Evolutionary conservation across 2,888 invertebrate species (phyloP), one percentile per base, ranked within the genome.

Genomic region (Eilema griseolum): DNA sequence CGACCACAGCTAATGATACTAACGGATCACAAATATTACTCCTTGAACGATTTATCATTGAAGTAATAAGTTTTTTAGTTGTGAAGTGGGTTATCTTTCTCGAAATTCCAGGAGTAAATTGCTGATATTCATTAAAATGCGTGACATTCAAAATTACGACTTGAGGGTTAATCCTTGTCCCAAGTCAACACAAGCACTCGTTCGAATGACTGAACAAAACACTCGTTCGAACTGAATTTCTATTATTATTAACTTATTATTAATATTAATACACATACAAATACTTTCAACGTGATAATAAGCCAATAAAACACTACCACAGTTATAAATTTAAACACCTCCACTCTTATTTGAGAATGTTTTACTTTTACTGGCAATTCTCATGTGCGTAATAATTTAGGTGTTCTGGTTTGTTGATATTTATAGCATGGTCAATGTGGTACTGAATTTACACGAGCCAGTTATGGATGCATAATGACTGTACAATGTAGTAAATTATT

Each of bases 71-170:
- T 28, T 7, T 8, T 33, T 33, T 8, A 33, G 31, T 33, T 8
- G 31, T 33, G 8, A n/a, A n/a, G n/a, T n/a, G 4, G 87, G 88
- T 84, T 90, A 92, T 92, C 90, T 85, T 87, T 79, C 79, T 82
- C 83, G 85, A 85, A 89, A 87, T 90, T 89, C 89, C 89, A 88
- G 87, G 91, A 92, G 93, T 93, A 93, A 93, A 94, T 93, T 93
- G 93, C 91, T 88, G 90, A 91, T 92, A 94, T 95, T 93, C 93
- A 94, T 94, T 93, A 94, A 92, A 92, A 93, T 90, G 91, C 90
- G 91, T 93, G 94, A 94, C 94, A 91, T 93, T 93, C 93, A 92
- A 93, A 94, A 94, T 92, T 93, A 92, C 92, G 88, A 85, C 83
- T 85, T 86, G 87, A 88, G 85, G 88, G 88, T 89, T 86, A 88